These are phyloP conservation scores for Synanthedon tipuliformis DNA, from an alignment of 2,888 invertebrate species.

Conservation along the genomic window DNA sequence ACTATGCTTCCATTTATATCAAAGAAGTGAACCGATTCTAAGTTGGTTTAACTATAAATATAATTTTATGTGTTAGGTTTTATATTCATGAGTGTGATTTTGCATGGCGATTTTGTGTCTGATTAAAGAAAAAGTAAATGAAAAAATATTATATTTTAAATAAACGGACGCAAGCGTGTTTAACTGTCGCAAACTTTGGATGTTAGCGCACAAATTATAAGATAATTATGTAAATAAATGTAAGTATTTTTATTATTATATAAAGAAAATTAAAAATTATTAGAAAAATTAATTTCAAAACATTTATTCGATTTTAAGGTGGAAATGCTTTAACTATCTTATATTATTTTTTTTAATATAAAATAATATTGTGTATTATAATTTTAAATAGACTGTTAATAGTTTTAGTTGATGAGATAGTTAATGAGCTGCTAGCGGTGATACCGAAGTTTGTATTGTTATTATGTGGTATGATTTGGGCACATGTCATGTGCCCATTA, in stretches of 20 bases:
- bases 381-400: slow-evolving; percentile 69
- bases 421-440: slow-evolving; percentile 33
- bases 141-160: slow-evolving; percentile 19
- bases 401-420: slow-evolving; percentile 57
- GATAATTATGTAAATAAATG: slow-evolving; percentile 56
- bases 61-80: slow-evolving; percentile 56
- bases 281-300: slow-evolving; percentile 48
- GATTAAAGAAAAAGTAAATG: slow-evolving; percentile 19
- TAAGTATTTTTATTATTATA: slow-evolving; percentile 29
- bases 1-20: slow-evolving; percentile 71
- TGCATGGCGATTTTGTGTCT: slow-evolving; percentile 65
- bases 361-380: slow-evolving; percentile 55
- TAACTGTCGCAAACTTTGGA: slow-evolving; percentile 34
- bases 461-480: neutral
- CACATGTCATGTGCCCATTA: neutral
- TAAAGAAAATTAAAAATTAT: slow-evolving; percentile 40
- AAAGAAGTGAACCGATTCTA: slow-evolving; percentile 64
- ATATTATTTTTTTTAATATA: slow-evolving; percentile 53
- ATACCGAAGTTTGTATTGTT: slow-evolving; percentile 15
- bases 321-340: slow-evolving; percentile 70
- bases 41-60: slow-evolving; percentile 52
- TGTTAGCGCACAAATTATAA: slow-evolving; percentile 20
- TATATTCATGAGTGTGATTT: slow-evolving; percentile 62
- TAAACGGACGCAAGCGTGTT: slow-evolving; percentile 46
- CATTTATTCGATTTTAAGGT: slow-evolving; percentile 64